A percentile compares a stretch with the other conserved stretches of the same genome.
phyloP scores from a whole-genome alignment of 2,888 invertebrate species.

The Zeuzera pyrina region DNA sequence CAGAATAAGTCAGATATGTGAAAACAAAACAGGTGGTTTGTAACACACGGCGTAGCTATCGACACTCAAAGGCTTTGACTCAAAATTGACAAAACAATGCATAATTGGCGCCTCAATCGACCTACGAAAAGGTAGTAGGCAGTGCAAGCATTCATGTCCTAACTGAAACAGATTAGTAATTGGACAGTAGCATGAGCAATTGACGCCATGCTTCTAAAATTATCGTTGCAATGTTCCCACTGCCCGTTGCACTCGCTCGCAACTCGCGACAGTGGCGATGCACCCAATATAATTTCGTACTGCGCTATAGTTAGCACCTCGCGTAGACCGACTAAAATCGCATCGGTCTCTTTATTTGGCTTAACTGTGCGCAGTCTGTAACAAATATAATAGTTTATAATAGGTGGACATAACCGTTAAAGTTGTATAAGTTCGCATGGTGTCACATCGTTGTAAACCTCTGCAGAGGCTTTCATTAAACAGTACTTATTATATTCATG shows the following conservation, averaged over 20 bases:
- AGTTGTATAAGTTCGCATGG: conserved; percentile 34
- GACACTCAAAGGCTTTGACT: conserved; percentile 47
- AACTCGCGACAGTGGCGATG: background rate
- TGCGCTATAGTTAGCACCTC: background rate
- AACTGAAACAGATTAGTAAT: background rate
- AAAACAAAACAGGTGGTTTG: conserved; percentile 41
- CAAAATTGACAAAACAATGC: conserved; percentile 30
- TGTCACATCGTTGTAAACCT: conserved; percentile 46
- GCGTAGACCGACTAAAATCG: too few relatives aligned
- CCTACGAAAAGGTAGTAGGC: conserved; percentile 25
- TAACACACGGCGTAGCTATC: conserved; percentile 48
- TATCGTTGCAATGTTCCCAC: too few relatives aligned
- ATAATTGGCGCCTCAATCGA: conserved; percentile 39
- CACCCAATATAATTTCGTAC: background rate
- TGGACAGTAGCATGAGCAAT: conserved; percentile 1
- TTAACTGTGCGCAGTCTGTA: too few relatives aligned
- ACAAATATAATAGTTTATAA: too few relatives aligned
- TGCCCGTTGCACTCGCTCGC: too few relatives aligned
- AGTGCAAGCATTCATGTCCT: conserved; percentile 15
- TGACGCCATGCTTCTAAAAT: conserved; percentile 14
- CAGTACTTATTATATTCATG: conserved; percentile 43
- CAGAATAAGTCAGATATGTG: conserved; percentile 57
- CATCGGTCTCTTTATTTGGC: too few relatives aligned
- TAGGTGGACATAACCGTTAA: conserved; percentile 20
- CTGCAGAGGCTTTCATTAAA: conserved; percentile 54